Base-by-base conservation (phyloP, 1,140 invertebrate genomes). In the Drosophila sproati region DNA sequence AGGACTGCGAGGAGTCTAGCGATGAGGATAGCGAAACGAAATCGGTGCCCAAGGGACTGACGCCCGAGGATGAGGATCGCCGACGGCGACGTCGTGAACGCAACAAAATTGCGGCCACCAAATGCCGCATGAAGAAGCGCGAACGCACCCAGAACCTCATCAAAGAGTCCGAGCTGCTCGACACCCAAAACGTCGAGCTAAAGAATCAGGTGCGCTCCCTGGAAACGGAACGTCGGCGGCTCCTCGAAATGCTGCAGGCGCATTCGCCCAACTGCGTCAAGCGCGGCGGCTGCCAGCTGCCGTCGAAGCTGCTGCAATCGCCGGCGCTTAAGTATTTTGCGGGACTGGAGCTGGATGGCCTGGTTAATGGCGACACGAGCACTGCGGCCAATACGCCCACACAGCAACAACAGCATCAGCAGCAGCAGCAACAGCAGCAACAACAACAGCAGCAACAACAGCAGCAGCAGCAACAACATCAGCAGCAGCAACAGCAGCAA, bases 31-130 rank as follows among this genome's bases (percentile, higher is more conserved):
- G 82, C 57, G 86, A 92, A 59, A 78, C 82, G 10, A 92, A 91
- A 43, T 83, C 85, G 0, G 62, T 73, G 28, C 69, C 82, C 0
- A 92, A 92, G 61, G 91, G 91, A 0, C 93, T 98, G 72, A 98
- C 98, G 7, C 95, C 97, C 12, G 98, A 98, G 94, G 98, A 98
- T 80, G 97, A 98, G 93, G 97, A 98, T 81, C 94, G 96, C 32
- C 94, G 97, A 59, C 93, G 96, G 51, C 94, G 97, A 59, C 94
- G 97, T 80, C 94, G 98, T 73, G 97, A 98, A 93, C 94, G 98
- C 57, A 98, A 99, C 93, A 98, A 98, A 94, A 96, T 98, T 48
- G 98, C 98, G 12, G 98, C 98, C 7, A 98, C 98, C 20, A 98
- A 98, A 93, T 98, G 98, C 92, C 95, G 98, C 59, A 95, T 98